phyloP scores from a whole-genome alignment of 2,797 vertebrate species.

The Odontamblyopus rebecca region DNA sequence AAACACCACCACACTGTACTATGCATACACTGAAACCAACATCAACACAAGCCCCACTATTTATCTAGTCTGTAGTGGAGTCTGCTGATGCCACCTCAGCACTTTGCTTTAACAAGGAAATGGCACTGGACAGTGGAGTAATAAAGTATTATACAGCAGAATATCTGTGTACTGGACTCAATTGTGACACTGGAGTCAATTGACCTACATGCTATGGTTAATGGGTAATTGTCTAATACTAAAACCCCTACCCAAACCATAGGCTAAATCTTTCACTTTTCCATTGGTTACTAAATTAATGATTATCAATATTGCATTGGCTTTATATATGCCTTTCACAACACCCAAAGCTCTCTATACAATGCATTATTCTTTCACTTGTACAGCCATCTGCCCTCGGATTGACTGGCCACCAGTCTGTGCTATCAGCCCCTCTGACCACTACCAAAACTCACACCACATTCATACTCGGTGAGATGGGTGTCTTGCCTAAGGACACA shows the following conservation, averaged over 20 bases:
- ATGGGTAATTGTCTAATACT: not conserved
- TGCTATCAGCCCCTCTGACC: too few relatives aligned
- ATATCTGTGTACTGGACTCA: constrained; percentile 15
- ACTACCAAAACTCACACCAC: too few relatives aligned
- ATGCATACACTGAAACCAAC: constrained; percentile 21
- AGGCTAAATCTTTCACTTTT: too few relatives aligned
- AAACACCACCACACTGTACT: constrained; percentile 11
- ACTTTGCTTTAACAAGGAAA: constrained; percentile 9
- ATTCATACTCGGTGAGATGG: too few relatives aligned
- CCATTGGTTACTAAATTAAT: too few relatives aligned
- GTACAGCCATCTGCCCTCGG: too few relatives aligned
- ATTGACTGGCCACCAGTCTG: too few relatives aligned
- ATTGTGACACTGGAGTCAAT: not conserved
- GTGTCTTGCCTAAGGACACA: too few relatives aligned
- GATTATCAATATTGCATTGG: too few relatives aligned
- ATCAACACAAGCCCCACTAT: constrained; percentile 33
- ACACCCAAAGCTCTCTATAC: too few relatives aligned
- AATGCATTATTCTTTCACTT: too few relatives aligned
- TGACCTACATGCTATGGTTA: not conserved
- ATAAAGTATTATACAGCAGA: not conserved
- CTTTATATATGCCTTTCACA: too few relatives aligned
- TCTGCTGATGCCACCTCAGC: constrained; percentile 25
- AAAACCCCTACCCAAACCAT: not conserved
- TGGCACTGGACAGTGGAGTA: not conserved
- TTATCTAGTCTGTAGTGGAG: constrained; percentile 24